Evolutionary conservation across 1,140 invertebrate genomes (phyloP), one percentile per base, ranked within the genome.

Genomic region (Papilio machaon): DNA sequence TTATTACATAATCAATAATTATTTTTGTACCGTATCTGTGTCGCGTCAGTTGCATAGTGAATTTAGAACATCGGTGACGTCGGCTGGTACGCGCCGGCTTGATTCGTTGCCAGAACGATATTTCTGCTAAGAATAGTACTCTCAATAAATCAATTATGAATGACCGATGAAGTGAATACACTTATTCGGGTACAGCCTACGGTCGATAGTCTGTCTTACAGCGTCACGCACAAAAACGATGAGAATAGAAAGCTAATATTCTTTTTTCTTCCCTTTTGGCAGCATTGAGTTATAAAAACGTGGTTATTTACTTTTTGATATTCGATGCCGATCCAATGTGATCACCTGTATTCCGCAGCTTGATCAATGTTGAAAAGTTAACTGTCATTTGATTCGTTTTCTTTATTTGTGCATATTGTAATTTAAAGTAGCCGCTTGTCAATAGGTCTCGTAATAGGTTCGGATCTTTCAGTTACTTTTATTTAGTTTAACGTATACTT

Each of bases 71-170:
- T 70, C 30, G 64, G 64, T 70, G 64, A 70, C 64, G 64, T 35
- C 23, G 30, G 64, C 30, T 13, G 64, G 23, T 70, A 70, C 64
- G 64, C 64, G 64, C 64, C 30, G 60, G 64, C 30, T 70, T 70
- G 64, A 70, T 35, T 70, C 64, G 8, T 70, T 70, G 64, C 64
- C 64, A 70, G 30, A 70, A 70, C 4, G 23, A 70, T 70, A 70
- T 35, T 35, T 35, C 30, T 13, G 64, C 64, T 70, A 35, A 35
- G 30, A 70, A 70, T 35, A 70, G 30, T 15, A 35, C 64, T 70
- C 64, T 70, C 64, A 70, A 70, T 70, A 70, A 35, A 70, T 70
- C 64, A 70, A 70, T 70, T 70, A 70, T 70, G 64, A 70, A 70
- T 70, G 64, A 70, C 64, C 30, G 64, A 70, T 38, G 64, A 70